Conservation (phyloP, 2,113 vertebrate species). For the Ursus arctos region DNA sequence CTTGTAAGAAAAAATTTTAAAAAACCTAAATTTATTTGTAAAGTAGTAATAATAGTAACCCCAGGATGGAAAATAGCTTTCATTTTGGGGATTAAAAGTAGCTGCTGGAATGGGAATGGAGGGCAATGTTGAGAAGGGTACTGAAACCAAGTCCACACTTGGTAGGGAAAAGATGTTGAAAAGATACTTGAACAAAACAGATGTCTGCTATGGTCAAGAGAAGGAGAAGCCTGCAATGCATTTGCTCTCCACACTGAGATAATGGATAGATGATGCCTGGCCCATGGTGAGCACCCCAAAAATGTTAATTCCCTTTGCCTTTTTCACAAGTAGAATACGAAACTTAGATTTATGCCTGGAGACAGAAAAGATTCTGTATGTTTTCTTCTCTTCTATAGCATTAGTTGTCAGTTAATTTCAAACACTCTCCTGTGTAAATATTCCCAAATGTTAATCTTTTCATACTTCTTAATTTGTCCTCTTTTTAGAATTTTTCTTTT, state of each 20-base stretch:
- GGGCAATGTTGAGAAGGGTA: neutral
- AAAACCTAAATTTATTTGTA: neutral
- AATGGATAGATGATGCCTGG: neutral
- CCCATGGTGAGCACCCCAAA: neutral
- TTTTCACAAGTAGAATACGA: neutral
- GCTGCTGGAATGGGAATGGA: neutral
- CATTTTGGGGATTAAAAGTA: neutral
- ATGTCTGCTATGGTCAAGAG: neutral
- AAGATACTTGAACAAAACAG: neutral
- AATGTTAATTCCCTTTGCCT: neutral
- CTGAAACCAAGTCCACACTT: constrained; percentile 21
- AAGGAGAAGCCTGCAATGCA: neutral
- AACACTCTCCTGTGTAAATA: neutral
- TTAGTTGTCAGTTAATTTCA: neutral
- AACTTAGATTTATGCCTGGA: neutral
- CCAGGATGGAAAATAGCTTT: neutral
- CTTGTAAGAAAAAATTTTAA: neutral
- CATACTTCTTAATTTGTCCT: neutral
- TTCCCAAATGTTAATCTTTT: neutral
- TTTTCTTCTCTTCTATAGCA: neutral
- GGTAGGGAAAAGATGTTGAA: neutral
- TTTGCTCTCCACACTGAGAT: neutral
- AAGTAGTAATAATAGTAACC: neutral
- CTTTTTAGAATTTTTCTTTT: neutral
- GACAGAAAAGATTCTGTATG: neutral